Evolutionary conservation across 1,140 invertebrate species (phyloP), one percentile per base, ranked within the genome.

Genomic region (Zaprionus capensis): DNA sequence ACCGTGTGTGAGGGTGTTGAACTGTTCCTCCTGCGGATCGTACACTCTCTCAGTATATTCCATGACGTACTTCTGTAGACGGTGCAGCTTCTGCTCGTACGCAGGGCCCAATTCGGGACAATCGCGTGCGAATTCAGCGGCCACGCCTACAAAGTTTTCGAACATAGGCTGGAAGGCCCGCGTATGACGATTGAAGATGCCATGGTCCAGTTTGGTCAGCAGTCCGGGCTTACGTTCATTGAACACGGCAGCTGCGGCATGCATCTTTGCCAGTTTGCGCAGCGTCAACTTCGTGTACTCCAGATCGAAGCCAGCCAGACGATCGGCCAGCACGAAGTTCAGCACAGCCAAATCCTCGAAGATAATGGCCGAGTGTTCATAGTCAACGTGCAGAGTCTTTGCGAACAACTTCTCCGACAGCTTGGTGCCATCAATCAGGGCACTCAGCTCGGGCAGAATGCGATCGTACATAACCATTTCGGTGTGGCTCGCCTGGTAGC

Each of bases 1-100:
- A 17, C 95, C 95, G 59, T 96, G 95, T 70, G 93, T 94, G 20
- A 96, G 83, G 2, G 95, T 95, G 62, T 94, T 93, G 67, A 95
- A 95, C 20, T 94, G 92, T 5, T 93, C 92, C 2, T 91, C 64
- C 14, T 94, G 63, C 0, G 82, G 72, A 56, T 91, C 86, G 53
- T 90, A 86, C 4, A 83, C 77, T 2, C 62, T 41, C 9, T 78
- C 63, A 1, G 66, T 76, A 59, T 92, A 82, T 26, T 91, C 92
- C 73, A 92, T 79, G 5, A 91, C n/a, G n/a, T 69, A 56, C 1
- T 74, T 34, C 22, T 76, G 66, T 9, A 93, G 22, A 0, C 72
- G 70, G 9, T 49, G 44, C 20, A 93, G 46, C 62, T 92, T 92
- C 1, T 57, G 22, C 0, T 61, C 64, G 63, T 86, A 91, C 12